Evolutionary conservation across 2,888 invertebrate genomes (phyloP).

Genomic region (Molorchus minor): DNA sequence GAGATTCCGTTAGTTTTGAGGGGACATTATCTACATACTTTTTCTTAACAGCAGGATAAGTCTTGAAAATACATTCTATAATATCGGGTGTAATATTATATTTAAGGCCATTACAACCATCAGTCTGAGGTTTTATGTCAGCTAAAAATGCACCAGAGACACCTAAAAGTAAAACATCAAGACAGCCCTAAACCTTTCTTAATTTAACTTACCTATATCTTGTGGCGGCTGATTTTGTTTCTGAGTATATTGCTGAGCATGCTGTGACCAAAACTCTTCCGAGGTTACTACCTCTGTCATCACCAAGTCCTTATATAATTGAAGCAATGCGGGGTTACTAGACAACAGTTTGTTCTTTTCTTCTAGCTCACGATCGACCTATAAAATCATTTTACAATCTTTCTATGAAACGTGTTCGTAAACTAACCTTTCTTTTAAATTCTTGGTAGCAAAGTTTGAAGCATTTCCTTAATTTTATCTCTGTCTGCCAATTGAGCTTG

Average conservation of each 20-base stretch:
- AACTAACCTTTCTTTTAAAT: slow-evolving; percentile 86
- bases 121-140: slow-evolving; percentile 96
- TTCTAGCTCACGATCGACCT: slow-evolving; percentile 62
- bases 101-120: slow-evolving; percentile 95
- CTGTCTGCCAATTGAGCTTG: slow-evolving; percentile 88
- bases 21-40: slow-evolving; percentile 98
- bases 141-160: slow-evolving; percentile 83
- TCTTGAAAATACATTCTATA: slow-evolving; percentile 98
- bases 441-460: slow-evolving; percentile 92
- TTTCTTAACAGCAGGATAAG: slow-evolving; percentile 97
- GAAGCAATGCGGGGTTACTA: slow-evolving; percentile 89
- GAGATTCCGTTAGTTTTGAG: slow-evolving; percentile 91
- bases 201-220: slow-evolving; percentile 76
- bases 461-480: slow-evolving; percentile 90
- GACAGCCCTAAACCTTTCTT: not conserved
- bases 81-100: slow-evolving; percentile 97
- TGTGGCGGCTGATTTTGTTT: slow-evolving; percentile 77
- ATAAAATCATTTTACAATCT: slow-evolving; percentile 5
- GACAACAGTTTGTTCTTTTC: slow-evolving; percentile 77
- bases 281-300: slow-evolving; percentile 94
- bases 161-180: slow-evolving; percentile 60
- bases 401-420: not conserved
- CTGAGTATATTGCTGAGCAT: slow-evolving; percentile 79
- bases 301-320: slow-evolving; percentile 96
- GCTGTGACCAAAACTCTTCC: slow-evolving; percentile 97